Base-by-base conservation (phyloP, 2,888 invertebrate genomes). In the Lapara coniferarum region DNA sequence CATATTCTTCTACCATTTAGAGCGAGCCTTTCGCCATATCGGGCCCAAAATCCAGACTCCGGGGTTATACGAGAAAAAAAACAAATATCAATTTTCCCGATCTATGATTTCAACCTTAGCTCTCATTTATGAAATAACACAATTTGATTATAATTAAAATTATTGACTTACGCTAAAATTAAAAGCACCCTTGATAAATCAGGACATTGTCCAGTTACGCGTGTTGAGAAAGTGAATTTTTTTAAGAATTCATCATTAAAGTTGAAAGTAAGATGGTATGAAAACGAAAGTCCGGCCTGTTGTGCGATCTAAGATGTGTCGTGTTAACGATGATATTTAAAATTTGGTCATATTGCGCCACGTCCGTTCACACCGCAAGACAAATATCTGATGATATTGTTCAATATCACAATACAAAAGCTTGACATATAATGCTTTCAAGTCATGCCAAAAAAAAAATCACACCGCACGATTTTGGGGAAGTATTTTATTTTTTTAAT, bases 221-320 rank as follows among this genome's bases (percentile, higher is more conserved):
- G 58, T 30, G 57, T 66, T 49, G 69, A 69, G 78, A 80, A 79
- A 80, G 81, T 66, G 51, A 73, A 75, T 75, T 3, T 8, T 72
- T 72, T 72, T 74, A 80, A 76, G 77, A 75, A 80, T 78, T 77
- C 75, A 67, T 56, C 19, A 56, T 58, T 58, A 67, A 55, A 52
- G 82, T 86, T 78, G 88, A 89, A 89, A 90, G 90, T 81, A 82
- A 85, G 77, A 81, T 81, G 83, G 73, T 75, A 80, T 81, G 85
- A 90, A 91, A 92, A 85, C 78, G 91, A 92, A 91, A 92, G 92
- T 87, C 77, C 71, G 72, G 69, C 71, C 69, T 73, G 77, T 73
- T 77, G 71, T 76, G 25, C 77, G 79, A 79, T 80, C 79, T 79
- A 77, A 76, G 72, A 74, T 77, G 76, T 82, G 84, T 84, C 85